Evolutionary conservation across 2,113 vertebrate species (phyloP).

Genomic region (Cyphomyrus plagiostoma): DNA sequence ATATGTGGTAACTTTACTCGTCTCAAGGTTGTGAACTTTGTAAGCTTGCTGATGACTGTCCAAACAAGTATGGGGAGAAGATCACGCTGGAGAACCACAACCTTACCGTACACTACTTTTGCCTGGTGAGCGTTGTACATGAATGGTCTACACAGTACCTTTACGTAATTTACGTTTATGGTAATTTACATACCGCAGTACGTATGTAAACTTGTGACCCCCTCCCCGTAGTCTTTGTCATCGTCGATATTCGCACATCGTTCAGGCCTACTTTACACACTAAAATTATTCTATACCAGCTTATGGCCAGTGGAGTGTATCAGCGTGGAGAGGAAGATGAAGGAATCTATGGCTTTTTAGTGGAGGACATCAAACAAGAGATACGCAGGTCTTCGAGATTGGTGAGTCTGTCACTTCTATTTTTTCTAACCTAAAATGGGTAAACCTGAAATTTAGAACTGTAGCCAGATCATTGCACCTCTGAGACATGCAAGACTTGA

Average conservation of each 20-base stretch:
- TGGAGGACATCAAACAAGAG: conserved; percentile 82
- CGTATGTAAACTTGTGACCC: background rate
- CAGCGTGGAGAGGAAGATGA: conserved; percentile 83
- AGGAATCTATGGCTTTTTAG: conserved; percentile 85
- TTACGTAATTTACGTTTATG: background rate
- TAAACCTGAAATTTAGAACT: background rate
- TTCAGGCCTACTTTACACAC: background rate
- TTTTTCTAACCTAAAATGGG: background rate
- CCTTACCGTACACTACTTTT: conserved; percentile 86
- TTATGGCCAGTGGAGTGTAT: conserved; percentile 90
- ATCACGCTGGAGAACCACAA: conserved; percentile 65
- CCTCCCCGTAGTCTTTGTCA: background rate
- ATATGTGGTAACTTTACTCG: background rate
- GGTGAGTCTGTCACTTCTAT: conserved; percentile 58
- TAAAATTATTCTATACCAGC: conserved; percentile 47
- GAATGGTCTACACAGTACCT: background rate
- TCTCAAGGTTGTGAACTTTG: conserved; percentile 80
- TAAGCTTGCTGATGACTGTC: conserved; percentile 71
- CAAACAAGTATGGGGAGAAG: conserved; percentile 84
- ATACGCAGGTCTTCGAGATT: conserved; percentile 72
- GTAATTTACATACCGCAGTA: background rate
- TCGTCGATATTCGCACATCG: background rate
- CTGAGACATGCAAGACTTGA: background rate
- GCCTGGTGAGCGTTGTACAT: conserved; percentile 69
- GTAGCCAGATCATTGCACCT: background rate